These are phyloP conservation scores for Gadus macrocephalus DNA, from an alignment of 2,113 vertebrate genomes.

Conservation along the genomic window DNA sequence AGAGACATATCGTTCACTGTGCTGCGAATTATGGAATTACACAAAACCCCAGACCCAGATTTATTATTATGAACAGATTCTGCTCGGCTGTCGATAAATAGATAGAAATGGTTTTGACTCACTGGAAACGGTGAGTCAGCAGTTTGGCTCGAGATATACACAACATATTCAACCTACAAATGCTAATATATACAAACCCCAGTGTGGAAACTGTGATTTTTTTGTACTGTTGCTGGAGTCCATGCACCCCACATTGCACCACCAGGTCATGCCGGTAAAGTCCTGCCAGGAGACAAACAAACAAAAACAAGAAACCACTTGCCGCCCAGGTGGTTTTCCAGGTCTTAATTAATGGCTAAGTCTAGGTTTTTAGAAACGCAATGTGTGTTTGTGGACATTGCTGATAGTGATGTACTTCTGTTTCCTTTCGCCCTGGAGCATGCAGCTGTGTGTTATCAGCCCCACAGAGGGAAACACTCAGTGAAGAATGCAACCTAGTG, in stretches of 20 bases:
- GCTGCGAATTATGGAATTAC: no score
- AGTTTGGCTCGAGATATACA: no score
- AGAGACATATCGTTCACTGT: conserved; percentile 25
- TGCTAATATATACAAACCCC: no score
- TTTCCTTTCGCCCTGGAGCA: conserved; percentile 29
- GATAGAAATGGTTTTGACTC: no score
- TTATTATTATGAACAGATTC: no score
- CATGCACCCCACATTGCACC: background rate
- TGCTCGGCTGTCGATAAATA: no score
- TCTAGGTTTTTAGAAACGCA: conserved; percentile 40
- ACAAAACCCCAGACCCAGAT: no score
- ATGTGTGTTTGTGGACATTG: conserved; percentile 16
- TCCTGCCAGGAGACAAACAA: conserved; percentile 13
- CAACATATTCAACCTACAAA: no score
- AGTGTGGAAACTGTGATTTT: no score
- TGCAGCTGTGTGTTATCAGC: conserved; percentile 42
- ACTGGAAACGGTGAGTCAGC: no score
- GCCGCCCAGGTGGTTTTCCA: conserved; percentile 38
- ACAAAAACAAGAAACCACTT: background rate
- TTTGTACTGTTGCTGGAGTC: no score
- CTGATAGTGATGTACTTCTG: conserved; percentile 34
- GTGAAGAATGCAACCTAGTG: conserved; percentile 1
- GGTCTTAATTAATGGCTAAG: conserved; percentile 49
- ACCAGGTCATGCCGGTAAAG: conserved; percentile 25
- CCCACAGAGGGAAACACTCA: conserved; percentile 8